Percentiles rank a stretch among this genome's conserved stretches.
Evolutionary conservation across 2,113 vertebrate genomes (phyloP).

Genomic region (Malurus cyaneus): DNA sequence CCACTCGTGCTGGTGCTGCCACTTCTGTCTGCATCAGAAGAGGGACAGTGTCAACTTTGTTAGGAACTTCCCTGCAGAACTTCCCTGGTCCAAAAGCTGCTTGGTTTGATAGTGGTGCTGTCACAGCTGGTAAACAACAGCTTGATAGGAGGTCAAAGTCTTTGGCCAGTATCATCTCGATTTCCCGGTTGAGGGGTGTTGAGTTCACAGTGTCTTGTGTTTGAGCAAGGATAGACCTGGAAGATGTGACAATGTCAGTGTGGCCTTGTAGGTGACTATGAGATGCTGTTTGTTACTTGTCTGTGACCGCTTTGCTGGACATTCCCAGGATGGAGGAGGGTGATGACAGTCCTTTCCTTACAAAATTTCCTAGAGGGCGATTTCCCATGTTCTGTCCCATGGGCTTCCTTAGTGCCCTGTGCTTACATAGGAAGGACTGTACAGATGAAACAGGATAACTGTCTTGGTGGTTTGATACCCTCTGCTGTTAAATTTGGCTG

Average conservation of each 20-base stretch:
- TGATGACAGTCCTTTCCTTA: background rate
- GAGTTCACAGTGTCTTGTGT: background rate
- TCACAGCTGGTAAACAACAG: background rate
- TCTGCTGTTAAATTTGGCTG: background rate
- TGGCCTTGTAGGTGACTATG: background rate
- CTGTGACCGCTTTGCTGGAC: background rate
- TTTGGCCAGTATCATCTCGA: background rate
- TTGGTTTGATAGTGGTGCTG: background rate
- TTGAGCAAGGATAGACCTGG: background rate
- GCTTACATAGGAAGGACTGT: background rate
- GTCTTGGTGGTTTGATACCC: background rate
- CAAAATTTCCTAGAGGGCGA: background rate
- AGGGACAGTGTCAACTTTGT: accelerated
- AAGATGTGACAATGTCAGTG: background rate
- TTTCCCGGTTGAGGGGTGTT: background rate
- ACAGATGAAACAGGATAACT: background rate
- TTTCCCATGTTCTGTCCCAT: background rate
- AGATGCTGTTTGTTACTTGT: background rate
- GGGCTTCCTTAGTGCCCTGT: background rate
- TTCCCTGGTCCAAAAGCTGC: background rate
- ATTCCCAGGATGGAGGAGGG: background rate
- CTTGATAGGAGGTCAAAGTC: accelerated
- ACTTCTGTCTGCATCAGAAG: background rate
- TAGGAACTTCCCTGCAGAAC: background rate
- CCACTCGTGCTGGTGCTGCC: background rate